Conservation (phyloP, 2,888 invertebrate genomes). For the Aphidius colemani region DNA sequence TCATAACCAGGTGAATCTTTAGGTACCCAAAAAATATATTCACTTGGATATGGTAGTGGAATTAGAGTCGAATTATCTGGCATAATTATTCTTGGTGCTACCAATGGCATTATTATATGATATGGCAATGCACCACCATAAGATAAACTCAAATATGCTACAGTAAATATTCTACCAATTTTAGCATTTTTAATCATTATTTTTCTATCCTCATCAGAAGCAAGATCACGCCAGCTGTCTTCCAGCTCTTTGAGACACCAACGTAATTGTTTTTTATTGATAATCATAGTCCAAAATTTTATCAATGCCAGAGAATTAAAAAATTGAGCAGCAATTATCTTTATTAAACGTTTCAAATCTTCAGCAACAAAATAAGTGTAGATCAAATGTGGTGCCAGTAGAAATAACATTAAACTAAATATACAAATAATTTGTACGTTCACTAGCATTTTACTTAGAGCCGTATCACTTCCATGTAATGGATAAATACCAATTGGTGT, state of each 20-base stretch:
- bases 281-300: slow-evolving; percentile 51
- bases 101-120: slow-evolving; percentile 48
- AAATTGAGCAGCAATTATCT: slow-evolving; percentile 47
- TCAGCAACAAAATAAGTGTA: slow-evolving; percentile 51
- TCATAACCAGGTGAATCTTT: slow-evolving; percentile 44
- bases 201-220: slow-evolving; percentile 42
- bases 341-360: slow-evolving; percentile 50
- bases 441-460: slow-evolving; percentile 32
- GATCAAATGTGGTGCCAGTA: slow-evolving; percentile 48
- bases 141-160: slow-evolving; percentile 46
- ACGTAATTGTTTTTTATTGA: slow-evolving; percentile 45
- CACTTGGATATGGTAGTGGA: slow-evolving; percentile 45
- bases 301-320: slow-evolving; percentile 50
- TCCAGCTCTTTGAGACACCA: slow-evolving; percentile 47
- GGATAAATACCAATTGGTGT: slow-evolving; percentile 54
- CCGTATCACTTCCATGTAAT: slow-evolving; percentile 40
- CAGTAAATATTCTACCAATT: slow-evolving; percentile 47
- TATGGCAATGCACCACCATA: slow-evolving; percentile 53
- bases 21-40: slow-evolving; percentile 45
- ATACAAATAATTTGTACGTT: slow-evolving; percentile 39
- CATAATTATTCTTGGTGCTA: slow-evolving; percentile 40
- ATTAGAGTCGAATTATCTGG: slow-evolving; percentile 43
- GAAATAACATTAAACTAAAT: slow-evolving; percentile 48
- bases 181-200: slow-evolving; percentile 50
- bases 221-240: slow-evolving; percentile 43